Evolutionary conservation across 2,113 vertebrate genomes (phyloP), one percentile per base, ranked within the genome.

Genomic region (Hemibagrus wyckioides): DNA sequence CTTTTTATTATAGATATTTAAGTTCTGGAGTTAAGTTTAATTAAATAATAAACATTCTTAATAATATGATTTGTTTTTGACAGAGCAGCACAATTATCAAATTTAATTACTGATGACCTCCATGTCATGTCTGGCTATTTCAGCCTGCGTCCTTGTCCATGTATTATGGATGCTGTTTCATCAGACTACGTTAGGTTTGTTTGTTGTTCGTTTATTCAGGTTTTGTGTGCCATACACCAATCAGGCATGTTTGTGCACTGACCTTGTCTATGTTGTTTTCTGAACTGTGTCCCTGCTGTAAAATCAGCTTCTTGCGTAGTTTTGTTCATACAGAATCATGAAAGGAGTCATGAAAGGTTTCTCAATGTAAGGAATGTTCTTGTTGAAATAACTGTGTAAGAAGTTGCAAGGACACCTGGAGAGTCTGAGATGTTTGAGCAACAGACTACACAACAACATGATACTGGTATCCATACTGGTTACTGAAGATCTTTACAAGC

Each of bases 251-350:
- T 33, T 65, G 81, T 13, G 14, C 48, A n/a, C 14, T 23, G 63
- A 50, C 84, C 36, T 76, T 77, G 71, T 56, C n/a, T 63, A 33
- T 59, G 23, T 56, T 59, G 83, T 76, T 59, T 85, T 85, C 50
- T 52, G 54, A 76, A 44, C 13, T 41, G 67, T 8, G 28, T 52
- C 57, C 36, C 56, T 41, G 80, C 83, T 8, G 17, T 75, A 76
- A 30, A 59, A 59, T 19, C 10, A 21, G 83, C 28, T 76, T 50
- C n/a, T 67, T 52, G 30, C 15, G 4, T 39, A 75, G 67, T 85
- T 85, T 57, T 85, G 9, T 59, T 41, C 48, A 52, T 56, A 65
- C 41, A n/a, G n/a, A n/a, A n/a, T 48, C 44, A 48, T 48, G 44
- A 48, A 48, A 48, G 10, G 61, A 21, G n/a, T 65, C 28, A 67